Conservation (phyloP, 1,140 invertebrate genomes). For the Pseudomyrmex cubaensis region DNA sequence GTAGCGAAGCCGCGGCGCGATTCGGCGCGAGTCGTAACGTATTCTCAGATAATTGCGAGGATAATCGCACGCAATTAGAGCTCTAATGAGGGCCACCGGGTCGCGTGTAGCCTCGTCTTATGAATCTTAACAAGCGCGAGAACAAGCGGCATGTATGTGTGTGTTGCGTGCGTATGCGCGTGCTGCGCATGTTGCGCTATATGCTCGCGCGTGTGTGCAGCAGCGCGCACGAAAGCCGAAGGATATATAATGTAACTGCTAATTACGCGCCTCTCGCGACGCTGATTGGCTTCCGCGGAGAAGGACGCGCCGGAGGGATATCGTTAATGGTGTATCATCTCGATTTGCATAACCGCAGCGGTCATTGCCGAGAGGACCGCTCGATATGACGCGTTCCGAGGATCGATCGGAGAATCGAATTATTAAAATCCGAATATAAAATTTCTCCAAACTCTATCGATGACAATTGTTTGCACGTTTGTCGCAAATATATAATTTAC, state of each 20-base stretch:
- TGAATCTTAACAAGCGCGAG: slow-evolving; percentile 73
- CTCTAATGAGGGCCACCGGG: slow-evolving; percentile 71
- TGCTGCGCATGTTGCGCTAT: slow-evolving; percentile 21
- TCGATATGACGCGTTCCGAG: background rate
- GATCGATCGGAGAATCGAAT: slow-evolving; percentile 6
- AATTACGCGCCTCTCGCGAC: slow-evolving; percentile 59
- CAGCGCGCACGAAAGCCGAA: slow-evolving; percentile 29
- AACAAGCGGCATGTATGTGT: slow-evolving; percentile 18
- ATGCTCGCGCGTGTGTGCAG: background rate
- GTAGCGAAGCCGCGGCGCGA: slow-evolving; percentile 34
- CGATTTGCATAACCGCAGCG: slow-evolving; percentile 55
- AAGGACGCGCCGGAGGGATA: slow-evolving; percentile 51
- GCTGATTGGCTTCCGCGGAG: slow-evolving; percentile 64
- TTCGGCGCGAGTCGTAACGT: slow-evolving; percentile 59
- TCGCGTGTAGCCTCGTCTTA: slow-evolving; percentile 74
- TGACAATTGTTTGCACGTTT: too few species aligned
- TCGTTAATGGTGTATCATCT: slow-evolving; percentile 53
- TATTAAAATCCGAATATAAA: background rate
- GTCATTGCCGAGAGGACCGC: slow-evolving; percentile 19
- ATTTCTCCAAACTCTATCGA: too few species aligned
- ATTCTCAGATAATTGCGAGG: slow-evolving; percentile 70
- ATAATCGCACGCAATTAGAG: slow-evolving; percentile 74
- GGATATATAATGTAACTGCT: slow-evolving; percentile 63
- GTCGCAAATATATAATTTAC: too few species aligned
- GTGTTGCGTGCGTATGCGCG: background rate